Conservation (phyloP, 2,113 vertebrate genomes). For the Miniopterus natalensis region DNA sequence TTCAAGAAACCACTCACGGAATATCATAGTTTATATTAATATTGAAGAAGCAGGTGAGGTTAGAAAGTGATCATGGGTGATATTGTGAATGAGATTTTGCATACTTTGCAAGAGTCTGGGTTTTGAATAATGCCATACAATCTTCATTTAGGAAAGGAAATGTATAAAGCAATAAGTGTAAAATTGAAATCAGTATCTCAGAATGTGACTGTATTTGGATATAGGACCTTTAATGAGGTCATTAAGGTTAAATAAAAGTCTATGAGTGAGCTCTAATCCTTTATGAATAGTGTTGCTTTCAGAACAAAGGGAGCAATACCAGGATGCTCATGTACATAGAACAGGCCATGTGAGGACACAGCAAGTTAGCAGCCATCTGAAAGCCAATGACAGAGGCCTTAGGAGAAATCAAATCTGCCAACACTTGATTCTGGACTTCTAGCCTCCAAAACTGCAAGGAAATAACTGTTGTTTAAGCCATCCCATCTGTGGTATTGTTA, state of each 20-base stretch:
- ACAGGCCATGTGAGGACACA: neutral
- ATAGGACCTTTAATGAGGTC: neutral
- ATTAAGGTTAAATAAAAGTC: neutral
- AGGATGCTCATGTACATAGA: neutral
- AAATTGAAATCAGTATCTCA: neutral
- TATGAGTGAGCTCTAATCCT: neutral
- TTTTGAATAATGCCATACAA: neutral
- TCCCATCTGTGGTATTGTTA: neutral
- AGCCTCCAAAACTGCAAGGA: neutral
- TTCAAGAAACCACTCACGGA: neutral
- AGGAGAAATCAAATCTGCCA: neutral
- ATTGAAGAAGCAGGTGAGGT: neutral
- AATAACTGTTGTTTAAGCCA: neutral
- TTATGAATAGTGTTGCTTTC: neutral
- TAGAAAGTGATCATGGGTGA: neutral
- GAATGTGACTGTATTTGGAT: neutral
- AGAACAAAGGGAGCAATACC: neutral
- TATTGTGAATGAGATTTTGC: neutral
- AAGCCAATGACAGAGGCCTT: neutral
- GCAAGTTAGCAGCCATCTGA: neutral
- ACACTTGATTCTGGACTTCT: neutral
- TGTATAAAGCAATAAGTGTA: no score
- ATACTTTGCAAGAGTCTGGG: neutral
- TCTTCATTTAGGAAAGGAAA: neutral
- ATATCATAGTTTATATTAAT: neutral